Conservation (phyloP, 2,113 vertebrate species). For the Pseudopipra pipra region DNA sequence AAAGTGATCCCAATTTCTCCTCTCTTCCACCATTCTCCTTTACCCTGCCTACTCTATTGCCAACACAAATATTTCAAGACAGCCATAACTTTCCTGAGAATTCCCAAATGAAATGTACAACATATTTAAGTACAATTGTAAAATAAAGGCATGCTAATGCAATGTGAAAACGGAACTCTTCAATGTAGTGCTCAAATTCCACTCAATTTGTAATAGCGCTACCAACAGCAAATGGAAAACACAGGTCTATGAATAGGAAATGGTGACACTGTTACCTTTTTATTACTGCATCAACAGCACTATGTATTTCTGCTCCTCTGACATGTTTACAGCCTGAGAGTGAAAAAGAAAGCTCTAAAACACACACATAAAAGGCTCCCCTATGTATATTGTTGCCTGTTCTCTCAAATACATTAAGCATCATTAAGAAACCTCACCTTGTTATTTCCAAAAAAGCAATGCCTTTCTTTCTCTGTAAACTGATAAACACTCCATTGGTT, state of each 20-base stretch:
- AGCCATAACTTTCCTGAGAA: neutral
- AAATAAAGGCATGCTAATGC: conserved; percentile 17
- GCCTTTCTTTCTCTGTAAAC: neutral
- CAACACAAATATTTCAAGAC: conserved; percentile 36
- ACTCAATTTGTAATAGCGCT: neutral
- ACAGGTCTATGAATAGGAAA: neutral
- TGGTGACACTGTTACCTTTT: neutral
- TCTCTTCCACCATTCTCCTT: neutral
- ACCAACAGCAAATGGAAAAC: neutral
- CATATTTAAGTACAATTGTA: neutral
- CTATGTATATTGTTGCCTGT: neutral
- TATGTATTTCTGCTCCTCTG: neutral
- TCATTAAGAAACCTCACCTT: neutral
- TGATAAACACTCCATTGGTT: neutral
- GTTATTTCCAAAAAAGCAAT: neutral
- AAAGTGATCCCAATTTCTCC: neutral
- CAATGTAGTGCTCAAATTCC: neutral
- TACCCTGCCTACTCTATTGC: neutral
- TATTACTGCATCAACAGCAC: neutral
- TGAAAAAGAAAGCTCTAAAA: neutral
- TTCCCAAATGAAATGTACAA: conserved; percentile 38
- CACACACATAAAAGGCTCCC: neutral
- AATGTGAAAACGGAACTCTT: neutral
- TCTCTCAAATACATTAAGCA: neutral
- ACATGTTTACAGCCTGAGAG: neutral